These are phyloP conservation scores for Leuctra nigra DNA, from an alignment of 2,888 invertebrate genomes.

Conservation along the genomic window DNA sequence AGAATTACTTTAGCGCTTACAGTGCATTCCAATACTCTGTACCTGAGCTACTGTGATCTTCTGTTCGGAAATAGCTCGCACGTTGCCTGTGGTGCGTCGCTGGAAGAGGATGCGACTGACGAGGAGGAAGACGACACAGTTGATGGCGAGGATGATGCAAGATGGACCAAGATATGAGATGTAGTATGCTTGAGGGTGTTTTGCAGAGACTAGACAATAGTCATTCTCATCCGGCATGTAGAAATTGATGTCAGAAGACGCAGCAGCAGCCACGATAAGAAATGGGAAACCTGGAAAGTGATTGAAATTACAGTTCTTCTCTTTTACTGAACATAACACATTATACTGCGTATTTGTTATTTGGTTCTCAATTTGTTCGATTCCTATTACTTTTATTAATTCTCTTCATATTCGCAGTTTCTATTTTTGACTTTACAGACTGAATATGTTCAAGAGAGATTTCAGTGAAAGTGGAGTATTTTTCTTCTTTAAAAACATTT, in stretches of 20 bases:
- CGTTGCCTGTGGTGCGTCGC: constrained; percentile 31
- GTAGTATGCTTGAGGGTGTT: constrained; percentile 39
- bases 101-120: constrained; percentile 37
- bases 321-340: no score
- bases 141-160: constrained; percentile 38
- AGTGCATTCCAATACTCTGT: no score
- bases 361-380: no score
- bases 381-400: no score
- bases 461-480: no score
- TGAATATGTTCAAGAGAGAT: no score
- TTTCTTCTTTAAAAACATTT: no score
- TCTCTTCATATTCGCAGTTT: no score
- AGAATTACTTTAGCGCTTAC: no score
- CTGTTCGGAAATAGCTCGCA: constrained; percentile 18
- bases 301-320: no score
- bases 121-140: constrained; percentile 39
- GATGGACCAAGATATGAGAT: constrained; percentile 40
- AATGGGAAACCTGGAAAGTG: constrained; percentile 38
- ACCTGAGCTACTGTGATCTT: constrained; percentile 29
- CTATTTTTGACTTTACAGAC: no score
- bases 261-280: constrained; percentile 38
- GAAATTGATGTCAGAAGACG: constrained; percentile 36
- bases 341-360: no score
- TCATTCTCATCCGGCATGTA: constrained; percentile 36
- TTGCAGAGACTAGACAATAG: constrained; percentile 40